Conservation (phyloP, 2,113 vertebrate genomes). For the Crotalus helleri region DNA sequence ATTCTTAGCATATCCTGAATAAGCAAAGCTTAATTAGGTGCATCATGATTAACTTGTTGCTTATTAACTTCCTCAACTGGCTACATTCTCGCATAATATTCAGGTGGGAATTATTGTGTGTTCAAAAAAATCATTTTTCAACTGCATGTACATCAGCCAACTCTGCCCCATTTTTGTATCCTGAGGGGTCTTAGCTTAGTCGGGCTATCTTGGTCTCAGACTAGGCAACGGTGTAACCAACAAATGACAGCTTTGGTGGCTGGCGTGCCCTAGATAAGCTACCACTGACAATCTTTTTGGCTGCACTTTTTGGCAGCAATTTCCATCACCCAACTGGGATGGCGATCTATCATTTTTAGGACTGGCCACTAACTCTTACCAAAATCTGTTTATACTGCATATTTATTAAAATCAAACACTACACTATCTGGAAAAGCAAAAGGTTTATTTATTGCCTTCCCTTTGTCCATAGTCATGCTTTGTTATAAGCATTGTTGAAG, state of each 20-base stretch:
- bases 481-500: background rate
- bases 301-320: background rate
- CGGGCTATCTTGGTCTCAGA: background rate
- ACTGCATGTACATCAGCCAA: background rate
- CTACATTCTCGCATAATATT: background rate
- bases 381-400: background rate
- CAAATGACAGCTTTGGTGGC: background rate
- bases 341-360: background rate
- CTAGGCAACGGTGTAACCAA: too few species aligned
- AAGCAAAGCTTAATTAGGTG: constrained; percentile 15
- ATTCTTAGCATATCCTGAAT: background rate
- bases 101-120: background rate
- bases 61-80: background rate
- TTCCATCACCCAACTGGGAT: background rate
- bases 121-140: background rate
- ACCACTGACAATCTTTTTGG: accelerated
- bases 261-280: background rate
- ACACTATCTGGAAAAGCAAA: background rate
- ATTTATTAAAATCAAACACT: background rate
- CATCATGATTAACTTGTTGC: background rate
- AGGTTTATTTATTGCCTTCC: background rate
- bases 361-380: background rate
- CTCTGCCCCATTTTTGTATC: background rate
- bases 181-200: background rate
- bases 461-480: background rate